Base-by-base conservation (phyloP, 2,113 vertebrate genomes). In the Nothobranchius furzeri region DNA sequence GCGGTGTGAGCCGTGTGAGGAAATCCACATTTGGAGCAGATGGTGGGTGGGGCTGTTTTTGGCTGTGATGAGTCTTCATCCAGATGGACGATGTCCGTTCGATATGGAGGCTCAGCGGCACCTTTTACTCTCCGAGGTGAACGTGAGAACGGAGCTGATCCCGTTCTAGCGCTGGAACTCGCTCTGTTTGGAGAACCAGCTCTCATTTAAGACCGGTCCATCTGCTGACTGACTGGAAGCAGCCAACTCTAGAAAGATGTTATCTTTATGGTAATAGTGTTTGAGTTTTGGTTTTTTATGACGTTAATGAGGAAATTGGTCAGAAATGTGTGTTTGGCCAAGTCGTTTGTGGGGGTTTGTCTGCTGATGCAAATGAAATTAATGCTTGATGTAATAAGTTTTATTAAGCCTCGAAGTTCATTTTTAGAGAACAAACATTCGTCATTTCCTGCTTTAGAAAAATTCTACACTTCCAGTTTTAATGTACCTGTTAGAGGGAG, bases 1-100 rank as follows among this genome's bases (percentile, higher is more conserved):
- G 42, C 6, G 40, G 60, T 73, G 53, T 64, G 70, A 81, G 42
- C 6, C 42, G 60, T 73, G 53, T 64, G 70, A 81, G 72, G 73
- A 83, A 56, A 70, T 85, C 75, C 79, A 84, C 73, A 70, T 81
- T 82, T 48, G 56, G 63, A 88, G 81, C 81, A 85, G 86, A 88
- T 84, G 79, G 83, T 74, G 79, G 85, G 78, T 7, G 79, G 68
- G 82, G 70, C 71, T 68, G 73, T 79, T 89, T 79, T 88, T 84
- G 84, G 73, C 84, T 87, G 63, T 37, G 68, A 64, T 73, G 64
- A 60, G 68, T 70, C 60, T 53, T 79, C 66, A 70, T 86, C 84
- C 81, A 83, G 82, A 88, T 81, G 83, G 86, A 84, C 82, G 65
- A 75, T 79, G 83, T 88, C 87, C 77, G 79, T 87, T 79, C 60